phyloP scores from a whole-genome alignment of 1,140 invertebrate genomes.

The Muscidifurax raptorellus region DNA sequence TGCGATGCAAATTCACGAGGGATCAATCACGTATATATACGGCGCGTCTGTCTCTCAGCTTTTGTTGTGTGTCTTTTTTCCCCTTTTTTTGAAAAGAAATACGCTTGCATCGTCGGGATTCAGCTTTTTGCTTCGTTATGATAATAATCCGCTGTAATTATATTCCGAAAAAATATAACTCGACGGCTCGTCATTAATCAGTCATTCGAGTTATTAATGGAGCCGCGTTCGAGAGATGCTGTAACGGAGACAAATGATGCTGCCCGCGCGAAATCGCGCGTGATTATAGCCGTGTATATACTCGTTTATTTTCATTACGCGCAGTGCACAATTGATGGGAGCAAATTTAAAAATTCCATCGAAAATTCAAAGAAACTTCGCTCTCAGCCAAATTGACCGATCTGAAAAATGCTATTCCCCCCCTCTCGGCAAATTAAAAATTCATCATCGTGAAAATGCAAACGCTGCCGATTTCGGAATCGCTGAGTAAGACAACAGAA shows the following conservation, averaged over 20 bases:
- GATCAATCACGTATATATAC: not conserved
- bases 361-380: too few relatives aligned
- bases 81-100: too few relatives aligned
- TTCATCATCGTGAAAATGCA: slow-evolving; percentile 40
- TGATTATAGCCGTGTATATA: not conserved
- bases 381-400: not conserved
- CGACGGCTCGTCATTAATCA: not conserved
- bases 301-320: not conserved
- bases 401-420: not conserved
- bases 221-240: not conserved
- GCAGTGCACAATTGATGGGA: too few relatives aligned
- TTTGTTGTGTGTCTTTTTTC: too few relatives aligned
- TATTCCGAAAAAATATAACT: not conserved
- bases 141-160: not conserved
- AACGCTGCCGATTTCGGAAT: slow-evolving; percentile 34
- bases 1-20: not conserved
- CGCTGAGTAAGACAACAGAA: slow-evolving; percentile 46
- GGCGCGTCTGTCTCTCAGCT: not conserved
- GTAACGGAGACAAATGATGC: not conserved
- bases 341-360: too few relatives aligned
- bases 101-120: too few relatives aligned
- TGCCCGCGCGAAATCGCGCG: not conserved
- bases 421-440: slow-evolving; percentile 14
- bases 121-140: too few relatives aligned
- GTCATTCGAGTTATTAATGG: not conserved